Base-by-base conservation (phyloP, 2,797 vertebrate genomes). In the Kryptopterus vitreolus region DNA sequence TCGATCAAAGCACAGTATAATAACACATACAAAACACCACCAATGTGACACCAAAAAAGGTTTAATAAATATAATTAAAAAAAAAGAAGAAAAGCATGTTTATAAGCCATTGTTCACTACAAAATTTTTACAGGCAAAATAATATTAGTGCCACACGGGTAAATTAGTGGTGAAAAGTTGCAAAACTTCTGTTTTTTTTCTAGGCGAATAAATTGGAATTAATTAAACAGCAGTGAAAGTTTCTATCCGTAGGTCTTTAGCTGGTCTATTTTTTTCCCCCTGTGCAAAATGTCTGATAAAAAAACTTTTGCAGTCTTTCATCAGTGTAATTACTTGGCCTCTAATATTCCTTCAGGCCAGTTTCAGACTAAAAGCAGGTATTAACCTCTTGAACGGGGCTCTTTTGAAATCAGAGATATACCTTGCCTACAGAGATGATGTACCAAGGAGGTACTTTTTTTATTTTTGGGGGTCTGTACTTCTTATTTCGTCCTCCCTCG, bases 401-500 rank as follows among this genome's bases (percentile, higher is more conserved):
- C 38, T 43, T 43, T 43, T 61, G 10, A 78, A 68, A 69, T 31
- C 38, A 71, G n/a, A 26, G 38, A 59, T 26, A 70, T 29, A 16
- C 43, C 29, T 48, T 50, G 26, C 35, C 31, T 33, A 76, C 53
- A 61, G 22, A 62, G 77, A 68, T 33, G 26, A 66, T 50, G 15
- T 48, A 11, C 74, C 55, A 18, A 62, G 48, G 55, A 52, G 2
- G 57, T 74, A 69, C 48, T 53, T 43, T 80, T 13, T 59, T 31
- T 81, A n/a, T n/a, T n/a, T n/a, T n/a, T n/a, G n/a, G n/a, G n/a
- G n/a, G 65, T 77, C 35, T 74, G 5, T 33, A n/a, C 22, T 35
- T 31, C 20, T 59, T 38, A 69, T 61, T 78, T 73, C 55, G n/a
- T 59, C 16, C 78, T 63, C 31, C 57, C 53, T 70, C 31, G 4